Evolutionary conservation across 2,888 invertebrate genomes (phyloP), one percentile per base, ranked within the genome.

Genomic region (Coronaproctus castanopsis): DNA sequence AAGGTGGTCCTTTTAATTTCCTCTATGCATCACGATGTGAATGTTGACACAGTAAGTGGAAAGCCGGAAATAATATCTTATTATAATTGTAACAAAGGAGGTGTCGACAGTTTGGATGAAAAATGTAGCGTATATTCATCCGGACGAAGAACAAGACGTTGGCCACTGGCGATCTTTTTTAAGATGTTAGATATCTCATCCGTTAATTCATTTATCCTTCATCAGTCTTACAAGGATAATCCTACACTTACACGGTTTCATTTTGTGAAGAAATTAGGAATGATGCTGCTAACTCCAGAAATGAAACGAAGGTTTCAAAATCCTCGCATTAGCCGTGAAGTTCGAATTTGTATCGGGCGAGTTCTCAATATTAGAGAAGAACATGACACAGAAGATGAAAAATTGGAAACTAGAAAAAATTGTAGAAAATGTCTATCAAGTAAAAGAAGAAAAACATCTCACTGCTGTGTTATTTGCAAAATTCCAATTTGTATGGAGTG

Each of bases 31-130:
- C 59, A 63, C 57, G 54, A 36, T 22, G 21, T 14, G 1, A 54
- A 52, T 19, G 54, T 21, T n/a, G 59, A 61, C 51, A 21, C 57
- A 22, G 53, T 21, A 24, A 62, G 58, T 21, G 24, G 24, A 5
- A 63, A 63, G 62, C 62, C 61, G 19, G 62, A 64, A 60, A 64
- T 63, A 18, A 54, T 62, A 10, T 53, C 54, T 1, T 62, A 59
- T 20, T 63, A 63, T 48, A 63, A 64, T 36, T 18, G 19, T 19
- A 63, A 60, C 21, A 64, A 62, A 53, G 58, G 55, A 14, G 63
- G 64, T n/a, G 62, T 64, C 14, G 64, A 64, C 52, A 52, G 24
- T 10, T 51, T 62, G 8, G 64, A 64, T 14, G 53, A 57, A 57
- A 64, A 57, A 48, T 63, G 63, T 55, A 57, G 61, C n/a, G 58